Evolutionary conservation across 2,888 invertebrate genomes (phyloP).

Genomic region (Neoitamus cyanurus): DNA sequence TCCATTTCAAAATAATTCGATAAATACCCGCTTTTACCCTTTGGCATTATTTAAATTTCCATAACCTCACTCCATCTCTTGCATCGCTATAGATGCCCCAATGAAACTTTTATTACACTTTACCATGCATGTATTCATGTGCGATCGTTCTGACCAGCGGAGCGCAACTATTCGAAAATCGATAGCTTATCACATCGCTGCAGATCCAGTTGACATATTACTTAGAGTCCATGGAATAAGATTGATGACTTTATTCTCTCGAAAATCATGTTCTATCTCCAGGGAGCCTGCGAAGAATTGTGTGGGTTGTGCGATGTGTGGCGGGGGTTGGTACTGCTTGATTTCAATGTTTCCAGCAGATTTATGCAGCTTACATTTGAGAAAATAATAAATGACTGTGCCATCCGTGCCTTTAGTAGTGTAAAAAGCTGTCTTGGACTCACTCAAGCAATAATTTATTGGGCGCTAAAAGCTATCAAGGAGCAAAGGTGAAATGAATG

Average conservation of each 20-base stretch:
- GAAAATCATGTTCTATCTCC: background rate
- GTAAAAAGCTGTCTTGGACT: background rate
- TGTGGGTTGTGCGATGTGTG: background rate
- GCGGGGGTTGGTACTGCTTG: background rate
- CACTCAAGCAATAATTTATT: background rate
- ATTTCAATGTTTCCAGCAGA: constrained; percentile 15
- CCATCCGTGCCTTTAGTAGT: background rate
- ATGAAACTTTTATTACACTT: constrained; percentile 20
- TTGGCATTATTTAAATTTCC: background rate
- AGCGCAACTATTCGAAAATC: background rate
- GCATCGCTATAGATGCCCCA: background rate
- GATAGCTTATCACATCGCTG: constrained; percentile 36
- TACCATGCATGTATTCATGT: background rate
- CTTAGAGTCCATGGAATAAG: constrained; percentile 25
- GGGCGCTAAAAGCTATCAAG: constrained; percentile 10
- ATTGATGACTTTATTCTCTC: constrained; percentile 28
- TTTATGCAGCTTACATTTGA: background rate
- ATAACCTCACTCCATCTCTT: constrained; percentile 4
- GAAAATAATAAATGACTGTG: constrained; percentile 9
- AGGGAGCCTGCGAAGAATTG: background rate
- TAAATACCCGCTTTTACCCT: too few species aligned
- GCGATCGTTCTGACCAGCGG: background rate
- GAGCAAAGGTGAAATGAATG: too few species aligned
- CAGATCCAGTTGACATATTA: constrained; percentile 34
- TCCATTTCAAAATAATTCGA: too few species aligned